A percentile compares a stretch with the other conserved stretches of the same genome.
Conservation (phyloP, 2,113 vertebrate genomes). For the Nesoenas mayeri region DNA sequence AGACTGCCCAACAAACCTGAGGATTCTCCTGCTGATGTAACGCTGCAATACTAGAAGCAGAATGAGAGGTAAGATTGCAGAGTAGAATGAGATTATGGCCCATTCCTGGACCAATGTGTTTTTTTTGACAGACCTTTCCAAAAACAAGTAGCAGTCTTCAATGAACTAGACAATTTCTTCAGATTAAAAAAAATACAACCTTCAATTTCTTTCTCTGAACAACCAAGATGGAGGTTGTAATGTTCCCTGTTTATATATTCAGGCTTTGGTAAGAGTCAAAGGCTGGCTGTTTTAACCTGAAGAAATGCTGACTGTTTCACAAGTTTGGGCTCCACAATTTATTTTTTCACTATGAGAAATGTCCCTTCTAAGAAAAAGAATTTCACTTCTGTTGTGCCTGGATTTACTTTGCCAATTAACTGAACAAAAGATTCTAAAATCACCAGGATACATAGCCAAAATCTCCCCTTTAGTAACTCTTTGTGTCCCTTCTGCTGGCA, state of each 20-base stretch:
- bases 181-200: background rate
- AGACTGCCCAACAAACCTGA: background rate
- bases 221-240: background rate
- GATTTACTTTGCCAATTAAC: conserved; percentile 23
- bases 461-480: background rate
- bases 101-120: fast-evolving
- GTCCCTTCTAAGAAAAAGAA: background rate
- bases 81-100: background rate
- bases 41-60: background rate
- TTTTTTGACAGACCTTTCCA: background rate
- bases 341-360: background rate
- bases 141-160: background rate
- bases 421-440: conserved; percentile 1
- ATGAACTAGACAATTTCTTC: background rate
- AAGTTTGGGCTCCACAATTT: background rate
- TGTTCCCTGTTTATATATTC: background rate
- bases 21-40: background rate
- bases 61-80: background rate
- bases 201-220: background rate
- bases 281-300: background rate
- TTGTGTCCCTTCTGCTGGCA: background rate
- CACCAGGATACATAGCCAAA: background rate
- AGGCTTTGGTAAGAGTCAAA: background rate
- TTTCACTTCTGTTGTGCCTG: background rate
- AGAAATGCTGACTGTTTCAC: background rate